A percentile compares a stretch with the other conserved stretches of the same genome.
These are phyloP conservation scores for Hybos culiciformis DNA, from an alignment of 2,888 invertebrate genomes.

Conservation along the genomic window DNA sequence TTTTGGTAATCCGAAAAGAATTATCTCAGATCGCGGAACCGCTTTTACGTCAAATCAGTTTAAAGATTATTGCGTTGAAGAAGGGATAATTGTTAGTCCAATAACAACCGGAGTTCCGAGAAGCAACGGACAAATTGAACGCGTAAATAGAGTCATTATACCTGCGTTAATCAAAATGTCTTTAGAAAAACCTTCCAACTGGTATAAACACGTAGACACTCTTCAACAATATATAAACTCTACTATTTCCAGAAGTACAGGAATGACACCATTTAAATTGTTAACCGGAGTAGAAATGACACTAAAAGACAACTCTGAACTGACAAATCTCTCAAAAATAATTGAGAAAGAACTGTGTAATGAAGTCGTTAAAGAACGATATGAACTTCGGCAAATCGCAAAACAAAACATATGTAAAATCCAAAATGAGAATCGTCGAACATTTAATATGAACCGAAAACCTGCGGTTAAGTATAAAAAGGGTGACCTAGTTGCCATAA, in stretches of 20 bases:
- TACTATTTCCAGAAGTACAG: slow-evolving; percentile 16
- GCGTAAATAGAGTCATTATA: slow-evolving; percentile 21
- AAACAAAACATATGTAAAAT: background rate
- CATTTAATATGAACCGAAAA: background rate
- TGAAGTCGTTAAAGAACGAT: background rate
- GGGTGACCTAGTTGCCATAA: too few relatives aligned
- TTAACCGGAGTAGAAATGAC: slow-evolving; percentile 1
- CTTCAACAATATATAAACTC: slow-evolving; percentile 15
- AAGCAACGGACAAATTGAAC: slow-evolving; percentile 25
- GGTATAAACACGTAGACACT: slow-evolving; percentile 17
- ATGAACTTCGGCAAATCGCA: background rate
- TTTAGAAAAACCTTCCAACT: slow-evolving; percentile 19
- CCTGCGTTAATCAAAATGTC: slow-evolving; percentile 23
- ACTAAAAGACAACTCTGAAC: background rate
- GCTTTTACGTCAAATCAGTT: slow-evolving; percentile 25
- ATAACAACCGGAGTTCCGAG: slow-evolving; percentile 21
- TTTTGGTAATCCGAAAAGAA: slow-evolving; percentile 13
- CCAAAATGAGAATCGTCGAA: background rate
- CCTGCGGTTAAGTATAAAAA: too few relatives aligned
- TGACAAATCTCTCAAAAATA: too few relatives aligned
- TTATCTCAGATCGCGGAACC: slow-evolving; percentile 26
- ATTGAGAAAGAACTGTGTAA: too few relatives aligned
- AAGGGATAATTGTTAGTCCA: slow-evolving; percentile 19
- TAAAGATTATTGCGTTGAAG: slow-evolving; percentile 19
- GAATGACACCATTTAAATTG: background rate